A percentile compares a stretch with the other conserved stretches of the same genome.
Conservation (phyloP, 2,888 invertebrate genomes). For the Andrena haemorrhoa region DNA sequence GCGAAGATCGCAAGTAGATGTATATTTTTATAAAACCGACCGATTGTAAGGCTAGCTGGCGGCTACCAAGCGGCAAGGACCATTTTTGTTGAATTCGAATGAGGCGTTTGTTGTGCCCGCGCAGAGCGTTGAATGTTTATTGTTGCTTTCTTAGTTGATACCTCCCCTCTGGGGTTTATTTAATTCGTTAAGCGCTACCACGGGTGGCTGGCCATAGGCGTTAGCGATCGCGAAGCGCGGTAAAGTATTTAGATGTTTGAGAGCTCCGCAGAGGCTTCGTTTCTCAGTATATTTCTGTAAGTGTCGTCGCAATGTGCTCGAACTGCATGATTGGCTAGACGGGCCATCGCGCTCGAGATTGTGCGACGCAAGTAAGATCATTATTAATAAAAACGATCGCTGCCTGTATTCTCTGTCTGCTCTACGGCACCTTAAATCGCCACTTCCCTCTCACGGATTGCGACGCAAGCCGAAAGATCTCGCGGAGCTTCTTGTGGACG, state of each 20-base stretch:
- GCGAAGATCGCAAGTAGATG: slow-evolving; percentile 14
- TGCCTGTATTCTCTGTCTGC: slow-evolving; percentile 7
- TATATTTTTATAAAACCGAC: slow-evolving; percentile 49
- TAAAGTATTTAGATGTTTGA: background rate
- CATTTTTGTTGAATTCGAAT: background rate
- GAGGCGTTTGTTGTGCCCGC: background rate
- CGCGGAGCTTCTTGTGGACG: slow-evolving; percentile 54
- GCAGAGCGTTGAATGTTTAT: background rate
- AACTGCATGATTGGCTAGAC: too few relatives aligned
- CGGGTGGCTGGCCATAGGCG: too few relatives aligned
- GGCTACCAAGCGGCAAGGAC: background rate
- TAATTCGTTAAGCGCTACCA: background rate
- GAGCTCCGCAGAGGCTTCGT: slow-evolving; percentile 2
- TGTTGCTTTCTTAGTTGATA: slow-evolving; percentile 20
- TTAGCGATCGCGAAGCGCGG: too few relatives aligned
- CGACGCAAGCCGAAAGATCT: slow-evolving; percentile 41
- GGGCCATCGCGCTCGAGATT: background rate
- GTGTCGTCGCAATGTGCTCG: too few relatives aligned
- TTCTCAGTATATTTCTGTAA: background rate
- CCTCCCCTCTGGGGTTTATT: background rate
- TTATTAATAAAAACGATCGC: slow-evolving; percentile 23
- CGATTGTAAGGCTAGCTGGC: background rate
- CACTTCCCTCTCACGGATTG: slow-evolving; percentile 51
- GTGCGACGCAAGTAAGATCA: background rate
- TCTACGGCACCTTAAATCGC: slow-evolving; percentile 29